Conservation (phyloP, 2,888 invertebrate species). For the Ophion ventricosus region DNA sequence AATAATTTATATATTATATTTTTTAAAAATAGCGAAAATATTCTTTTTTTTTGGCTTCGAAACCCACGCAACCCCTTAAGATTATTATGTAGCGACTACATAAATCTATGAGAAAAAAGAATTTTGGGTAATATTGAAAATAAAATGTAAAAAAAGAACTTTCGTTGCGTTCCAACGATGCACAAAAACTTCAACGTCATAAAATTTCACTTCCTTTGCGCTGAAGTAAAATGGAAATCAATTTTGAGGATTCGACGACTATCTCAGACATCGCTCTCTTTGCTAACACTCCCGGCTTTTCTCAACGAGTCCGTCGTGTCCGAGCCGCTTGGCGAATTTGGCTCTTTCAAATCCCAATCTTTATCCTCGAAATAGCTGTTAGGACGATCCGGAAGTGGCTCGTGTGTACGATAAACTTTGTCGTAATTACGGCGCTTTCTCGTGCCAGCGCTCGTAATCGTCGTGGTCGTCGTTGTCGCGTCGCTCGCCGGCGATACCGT, state of each 20-base stretch:
- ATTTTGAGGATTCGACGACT: neutral
- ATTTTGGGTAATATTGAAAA: too few species aligned
- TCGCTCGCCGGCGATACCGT: slow-evolving; percentile 85
- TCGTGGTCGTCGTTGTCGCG: slow-evolving; percentile 85
- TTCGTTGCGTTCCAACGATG: too few species aligned
- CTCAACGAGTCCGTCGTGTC: slow-evolving; percentile 72
- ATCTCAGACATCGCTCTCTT: slow-evolving; percentile 79
- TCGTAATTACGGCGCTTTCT: slow-evolving; percentile 91
- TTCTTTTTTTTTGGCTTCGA: too few species aligned
- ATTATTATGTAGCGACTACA: too few species aligned
- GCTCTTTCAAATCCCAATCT: slow-evolving; percentile 88
- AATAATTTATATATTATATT: too few species aligned
- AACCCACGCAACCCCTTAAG: too few species aligned
- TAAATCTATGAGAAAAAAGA: too few species aligned
- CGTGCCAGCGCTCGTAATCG: slow-evolving; percentile 84
- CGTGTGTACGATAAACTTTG: slow-evolving; percentile 92
- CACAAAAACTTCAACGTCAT: too few species aligned
- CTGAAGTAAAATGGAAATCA: neutral
- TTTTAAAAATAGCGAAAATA: too few species aligned
- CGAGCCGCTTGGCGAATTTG: slow-evolving; percentile 71
- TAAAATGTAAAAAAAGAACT: too few species aligned
- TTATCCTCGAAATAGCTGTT: slow-evolving; percentile 92
- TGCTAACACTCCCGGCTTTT: slow-evolving; percentile 77
- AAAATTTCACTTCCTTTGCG: neutral
- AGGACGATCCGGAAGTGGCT: slow-evolving; percentile 91